A percentile compares a stretch with the other conserved stretches of the same genome.
phyloP scores from a whole-genome alignment of 2,113 vertebrate species.

The Brachyhypopomus gauderio region DNA sequence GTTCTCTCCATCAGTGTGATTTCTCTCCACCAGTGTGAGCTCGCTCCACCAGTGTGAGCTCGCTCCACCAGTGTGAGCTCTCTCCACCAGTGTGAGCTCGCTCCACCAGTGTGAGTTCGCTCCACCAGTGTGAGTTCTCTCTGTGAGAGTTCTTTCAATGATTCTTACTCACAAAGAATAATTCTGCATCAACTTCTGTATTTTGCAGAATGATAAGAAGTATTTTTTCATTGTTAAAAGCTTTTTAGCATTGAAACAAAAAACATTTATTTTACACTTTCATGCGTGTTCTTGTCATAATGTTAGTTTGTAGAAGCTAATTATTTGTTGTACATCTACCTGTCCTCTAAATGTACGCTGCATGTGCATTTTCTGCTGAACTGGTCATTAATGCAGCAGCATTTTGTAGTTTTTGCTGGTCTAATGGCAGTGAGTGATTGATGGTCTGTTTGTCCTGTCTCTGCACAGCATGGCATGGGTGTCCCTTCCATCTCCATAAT shows the following conservation, averaged over 20 bases:
- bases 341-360: neutral
- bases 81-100: neutral
- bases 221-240: too few species aligned
- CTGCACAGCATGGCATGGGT: slow-evolving; percentile 82
- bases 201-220: too few species aligned
- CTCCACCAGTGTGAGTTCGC: neutral
- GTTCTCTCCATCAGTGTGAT: neutral
- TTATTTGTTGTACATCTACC: neutral
- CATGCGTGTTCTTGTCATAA: too few species aligned
- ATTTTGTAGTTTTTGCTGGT: neutral
- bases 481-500: slow-evolving; percentile 88
- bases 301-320: too few species aligned
- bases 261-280: too few species aligned
- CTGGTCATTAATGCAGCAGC: neutral
- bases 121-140: too few species aligned
- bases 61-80: slow-evolving; percentile 69
- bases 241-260: too few species aligned
- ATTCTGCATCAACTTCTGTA: too few species aligned
- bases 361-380: neutral
- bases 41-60: too few species aligned
- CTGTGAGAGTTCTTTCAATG: neutral
- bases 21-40: neutral
- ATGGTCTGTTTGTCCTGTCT: neutral
- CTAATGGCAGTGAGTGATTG: neutral
- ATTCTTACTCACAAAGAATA: too few species aligned